phyloP scores from a whole-genome alignment of 2,113 vertebrate species.

The Saguinus imperator region DNA sequence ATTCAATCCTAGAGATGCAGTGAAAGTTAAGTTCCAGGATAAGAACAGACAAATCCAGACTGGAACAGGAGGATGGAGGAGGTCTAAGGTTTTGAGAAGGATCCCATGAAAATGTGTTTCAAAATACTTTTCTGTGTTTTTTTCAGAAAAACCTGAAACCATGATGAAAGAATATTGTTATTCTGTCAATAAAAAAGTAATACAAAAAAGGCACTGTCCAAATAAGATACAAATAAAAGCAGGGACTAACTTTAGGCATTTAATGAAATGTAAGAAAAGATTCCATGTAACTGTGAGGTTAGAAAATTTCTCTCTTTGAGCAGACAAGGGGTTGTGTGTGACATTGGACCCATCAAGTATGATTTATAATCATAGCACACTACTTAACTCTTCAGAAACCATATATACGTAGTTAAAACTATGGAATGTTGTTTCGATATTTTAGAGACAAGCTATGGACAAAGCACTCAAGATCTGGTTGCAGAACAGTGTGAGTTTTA shows the following conservation, averaged over 20 bases:
- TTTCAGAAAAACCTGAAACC: constrained; percentile 19
- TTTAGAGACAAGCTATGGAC: background rate
- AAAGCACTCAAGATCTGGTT: constrained; percentile 32
- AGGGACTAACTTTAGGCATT: background rate
- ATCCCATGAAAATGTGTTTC: background rate
- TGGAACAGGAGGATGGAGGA: background rate
- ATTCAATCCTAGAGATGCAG: background rate
- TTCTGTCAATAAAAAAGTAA: constrained; percentile 41
- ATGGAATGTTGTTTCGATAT: background rate
- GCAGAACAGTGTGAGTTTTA: constrained; percentile 24
- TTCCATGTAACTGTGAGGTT: background rate
- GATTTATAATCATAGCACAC: background rate
- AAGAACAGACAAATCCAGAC: background rate
- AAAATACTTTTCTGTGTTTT: background rate
- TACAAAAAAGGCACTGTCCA: background rate
- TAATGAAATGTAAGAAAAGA: background rate
- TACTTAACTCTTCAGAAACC: background rate
- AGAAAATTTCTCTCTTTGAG: constrained; percentile 21
- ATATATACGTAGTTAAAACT: background rate
- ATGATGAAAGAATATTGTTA: background rate
- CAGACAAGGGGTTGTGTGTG: background rate
- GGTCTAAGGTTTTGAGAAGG: background rate
- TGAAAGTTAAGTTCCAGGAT: background rate
- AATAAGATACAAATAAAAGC: constrained; percentile 24
- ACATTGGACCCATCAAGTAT: background rate